A percentile compares a stretch with the other conserved stretches of the same genome.
Evolutionary conservation across 1,140 invertebrate genomes (phyloP).

Genomic region (Medauroidea extradentata): DNA sequence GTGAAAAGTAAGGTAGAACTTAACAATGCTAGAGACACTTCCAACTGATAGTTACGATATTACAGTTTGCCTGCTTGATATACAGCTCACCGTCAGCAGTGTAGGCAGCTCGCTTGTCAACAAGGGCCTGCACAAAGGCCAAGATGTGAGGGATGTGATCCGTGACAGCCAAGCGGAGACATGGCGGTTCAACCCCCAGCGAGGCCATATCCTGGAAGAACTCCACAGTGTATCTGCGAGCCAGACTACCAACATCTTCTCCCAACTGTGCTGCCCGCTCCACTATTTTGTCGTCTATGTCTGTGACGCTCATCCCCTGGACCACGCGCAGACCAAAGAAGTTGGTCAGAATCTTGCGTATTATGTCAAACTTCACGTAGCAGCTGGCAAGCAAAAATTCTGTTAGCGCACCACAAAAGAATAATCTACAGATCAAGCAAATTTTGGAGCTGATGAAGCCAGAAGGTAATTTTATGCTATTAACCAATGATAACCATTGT

Average conservation of each 20-base stretch:
- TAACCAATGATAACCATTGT: too few species aligned
- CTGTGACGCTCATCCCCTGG: constrained; percentile 85
- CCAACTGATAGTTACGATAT: neutral
- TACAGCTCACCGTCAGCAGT: constrained; percentile 50
- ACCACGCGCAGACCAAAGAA: constrained; percentile 75
- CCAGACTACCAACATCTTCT: constrained; percentile 52
- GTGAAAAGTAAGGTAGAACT: too few species aligned
- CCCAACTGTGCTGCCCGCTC: constrained; percentile 55
- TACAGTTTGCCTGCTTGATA: constrained; percentile 15
- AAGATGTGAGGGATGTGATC: constrained; percentile 75
- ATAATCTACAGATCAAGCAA: too few species aligned
- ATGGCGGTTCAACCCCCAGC: constrained; percentile 66
- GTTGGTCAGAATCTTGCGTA: constrained; percentile 73
- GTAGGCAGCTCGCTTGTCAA: constrained; percentile 65
- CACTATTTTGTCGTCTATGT: constrained; percentile 97
- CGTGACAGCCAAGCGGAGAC: constrained; percentile 68
- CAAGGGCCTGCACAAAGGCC: constrained; percentile 64
- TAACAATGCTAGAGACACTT: neutral
- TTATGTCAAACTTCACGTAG: constrained; percentile 81
- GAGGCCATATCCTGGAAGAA: constrained; percentile 75
- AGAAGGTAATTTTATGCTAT: too few species aligned
- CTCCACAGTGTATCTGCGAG: constrained; percentile 70
- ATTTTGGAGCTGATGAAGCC: too few species aligned
- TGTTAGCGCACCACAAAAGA: neutral
- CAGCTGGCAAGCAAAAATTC: constrained; percentile 49